These are phyloP conservation scores for Grammomys dolichurus DNA, from an alignment of 2,113 vertebrate species.

Conservation along the genomic window DNA sequence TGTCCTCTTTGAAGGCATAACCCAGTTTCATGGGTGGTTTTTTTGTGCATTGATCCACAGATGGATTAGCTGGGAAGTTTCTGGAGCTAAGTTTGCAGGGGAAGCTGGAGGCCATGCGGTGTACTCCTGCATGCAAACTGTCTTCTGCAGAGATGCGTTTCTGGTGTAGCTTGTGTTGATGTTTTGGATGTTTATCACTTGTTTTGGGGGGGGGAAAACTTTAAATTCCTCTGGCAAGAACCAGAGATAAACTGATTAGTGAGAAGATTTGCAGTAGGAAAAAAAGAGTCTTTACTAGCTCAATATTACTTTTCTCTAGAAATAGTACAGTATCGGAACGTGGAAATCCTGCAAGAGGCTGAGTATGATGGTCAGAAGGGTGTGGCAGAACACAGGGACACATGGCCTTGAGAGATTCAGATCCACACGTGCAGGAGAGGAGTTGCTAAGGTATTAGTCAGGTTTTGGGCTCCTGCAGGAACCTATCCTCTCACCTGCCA, in stretches of 20 bases:
- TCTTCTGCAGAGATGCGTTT: background rate
- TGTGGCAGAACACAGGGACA: background rate
- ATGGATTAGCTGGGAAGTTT: background rate
- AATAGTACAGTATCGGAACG: background rate
- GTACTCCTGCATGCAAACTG: background rate
- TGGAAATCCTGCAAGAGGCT: background rate
- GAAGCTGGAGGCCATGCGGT: background rate
- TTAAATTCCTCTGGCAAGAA: background rate
- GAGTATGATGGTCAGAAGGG: background rate
- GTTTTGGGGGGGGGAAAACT: background rate
- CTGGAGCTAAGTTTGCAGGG: background rate
- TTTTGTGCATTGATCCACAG: background rate
- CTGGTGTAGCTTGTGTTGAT: background rate
- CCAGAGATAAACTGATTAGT: background rate
- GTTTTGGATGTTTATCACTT: background rate
- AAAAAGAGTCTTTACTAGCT: background rate
- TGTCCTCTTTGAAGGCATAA: background rate
- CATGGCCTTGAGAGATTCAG: background rate
- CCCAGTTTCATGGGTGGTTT: background rate
- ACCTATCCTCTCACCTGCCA: background rate
- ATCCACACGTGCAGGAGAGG: background rate
- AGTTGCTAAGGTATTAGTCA: background rate
- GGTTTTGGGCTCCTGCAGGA: background rate
- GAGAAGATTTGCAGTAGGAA: slow-evolving; percentile 26
- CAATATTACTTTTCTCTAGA: slow-evolving; percentile 17